Base-by-base conservation (phyloP, 2,797 vertebrate genomes). In the Arnoldichthys spilopterus region DNA sequence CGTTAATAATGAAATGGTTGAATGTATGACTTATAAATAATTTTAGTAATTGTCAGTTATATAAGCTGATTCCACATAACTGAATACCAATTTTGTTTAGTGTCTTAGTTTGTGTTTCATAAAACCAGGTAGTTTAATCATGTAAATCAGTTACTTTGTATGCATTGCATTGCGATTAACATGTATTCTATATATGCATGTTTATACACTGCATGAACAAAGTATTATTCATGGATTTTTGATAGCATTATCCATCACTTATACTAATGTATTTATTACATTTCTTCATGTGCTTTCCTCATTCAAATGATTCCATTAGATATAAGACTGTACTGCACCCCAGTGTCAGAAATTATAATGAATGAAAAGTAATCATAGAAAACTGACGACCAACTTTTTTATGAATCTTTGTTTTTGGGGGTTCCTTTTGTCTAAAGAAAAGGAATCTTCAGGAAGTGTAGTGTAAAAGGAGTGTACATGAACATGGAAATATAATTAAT, bases 161-260 rank as follows among this genome's bases (percentile, higher is more conserved):
- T n/a, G n/a, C n/a, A n/a, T n/a, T n/a, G n/a, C 30, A 62, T 18
- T 62, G 30, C 18, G 28, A 62, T 32, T 32, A 64, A 64, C n/a
- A 11, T 64, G n/a, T 37, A 40, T 63, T 40, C 32, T 64, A 64
- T 37, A 37, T 28, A 64, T 37, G 16, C 28, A 32, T 63, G 15
- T 18, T 73, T 64, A n/a, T 54, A 15, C 5, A 22, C 26, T 34
- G 15, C 30, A 32, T 43, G 24, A 24, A 77, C 16, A 30, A 51
- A 70, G 30, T 71, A 76, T 72, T 76, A 68, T 30, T 71, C 2
- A 7, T 30, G 30, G 24, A 62, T 40, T 40, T 16, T 59, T 11
- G 40, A 24, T 61, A 64, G 32, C n/a, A 73, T 59, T 80, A 77
- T 62, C 84, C 83, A 85, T 85, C 72, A 59, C n/a, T n/a, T n/a